A percentile compares a stretch with the other conserved stretches of the same genome.
Evolutionary conservation across 2,113 vertebrate species (phyloP).

Genomic region (Protobothrops mucrosquamatus): DNA sequence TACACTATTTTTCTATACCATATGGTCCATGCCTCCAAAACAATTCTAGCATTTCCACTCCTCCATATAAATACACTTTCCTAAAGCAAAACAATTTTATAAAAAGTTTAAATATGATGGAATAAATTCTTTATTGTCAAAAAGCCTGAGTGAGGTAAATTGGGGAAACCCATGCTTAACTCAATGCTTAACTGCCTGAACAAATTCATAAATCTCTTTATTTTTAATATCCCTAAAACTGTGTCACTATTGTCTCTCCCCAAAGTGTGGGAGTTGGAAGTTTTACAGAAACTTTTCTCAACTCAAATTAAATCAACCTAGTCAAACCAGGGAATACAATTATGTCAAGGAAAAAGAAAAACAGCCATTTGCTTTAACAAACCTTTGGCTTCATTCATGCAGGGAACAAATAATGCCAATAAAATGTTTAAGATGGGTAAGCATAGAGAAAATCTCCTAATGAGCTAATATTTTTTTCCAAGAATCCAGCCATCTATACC

Average conservation of each 20-base stretch:
- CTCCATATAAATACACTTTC: not conserved
- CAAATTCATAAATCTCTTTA: not conserved
- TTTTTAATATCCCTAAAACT: not conserved
- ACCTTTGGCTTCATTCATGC: slow-evolving; percentile 46
- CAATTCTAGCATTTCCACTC: not conserved
- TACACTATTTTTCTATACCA: not conserved
- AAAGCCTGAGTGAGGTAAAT: not conserved
- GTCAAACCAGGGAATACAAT: slow-evolving; percentile 33
- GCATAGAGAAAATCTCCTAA: not conserved
- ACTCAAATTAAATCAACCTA: slow-evolving; percentile 51
- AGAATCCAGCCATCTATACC: not conserved
- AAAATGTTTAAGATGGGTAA: slow-evolving; percentile 25
- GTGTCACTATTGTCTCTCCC: slow-evolving; percentile 30
- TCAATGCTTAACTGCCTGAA: not conserved
- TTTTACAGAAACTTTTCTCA: slow-evolving; percentile 27
- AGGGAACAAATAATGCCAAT: slow-evolving; percentile 39
- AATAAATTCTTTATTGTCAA: not conserved
- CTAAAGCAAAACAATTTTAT: not conserved
- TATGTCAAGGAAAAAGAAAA: slow-evolving; percentile 16
- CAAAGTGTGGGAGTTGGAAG: not conserved
- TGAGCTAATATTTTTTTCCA: not conserved
- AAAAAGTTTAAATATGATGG: not conserved
- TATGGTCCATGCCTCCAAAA: not conserved
- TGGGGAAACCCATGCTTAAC: not conserved
- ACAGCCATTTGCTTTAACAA: not conserved